Evolutionary conservation across 1,140 invertebrate species (phyloP), one percentile per base, ranked within the genome.

Genomic region (Hycleus phaleratus): DNA sequence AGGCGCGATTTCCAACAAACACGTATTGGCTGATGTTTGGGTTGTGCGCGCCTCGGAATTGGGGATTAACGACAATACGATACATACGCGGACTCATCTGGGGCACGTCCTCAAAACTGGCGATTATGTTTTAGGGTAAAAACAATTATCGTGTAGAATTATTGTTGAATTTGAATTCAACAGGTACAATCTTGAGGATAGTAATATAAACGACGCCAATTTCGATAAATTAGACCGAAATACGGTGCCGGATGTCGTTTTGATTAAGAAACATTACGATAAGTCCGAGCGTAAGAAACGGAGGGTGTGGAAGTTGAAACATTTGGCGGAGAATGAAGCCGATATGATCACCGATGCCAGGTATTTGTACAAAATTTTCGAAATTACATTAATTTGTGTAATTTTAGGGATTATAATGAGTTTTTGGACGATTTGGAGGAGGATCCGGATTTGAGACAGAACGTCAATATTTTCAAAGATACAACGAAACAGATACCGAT

Each of bases 371-470:
- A 18, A 18, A 18, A 18, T 18, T 18, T 18, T 18, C 1, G 18
- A 18, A 18, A 18, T 18, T 18, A 18, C 18, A 18, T 18, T 18
- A 2, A 18, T 18, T 10, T 49, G 48, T 38, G 25, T 63, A 59
- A 65, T 66, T 75, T 80, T 43, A 92, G 90, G 62, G 94, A 97
- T 65, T 97, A 93, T 72, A 85, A 89, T 67, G 94, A 97, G 64
- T 99, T 99, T 77, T 80, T 98, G 72, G 92, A 98, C 67, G 97
- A 99, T 71, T 74, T 99, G 48, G 97, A 99, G 75, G 96, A 99
- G 76, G 95, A 99, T 77, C 83, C 84, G 18, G 82, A 84, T 32
- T 79, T 94, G 56, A 82, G 97, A 59, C 85, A 91, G 67, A 89
- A 96, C 71, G 81, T 99, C 39, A 97, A 98, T 70, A 96, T 99